A percentile compares a stretch with the other conserved stretches of the same genome.
Evolutionary conservation across 64 coral and sea anemone species (phyloP).

Genomic region (Stichodactyla mertensii): DNA sequence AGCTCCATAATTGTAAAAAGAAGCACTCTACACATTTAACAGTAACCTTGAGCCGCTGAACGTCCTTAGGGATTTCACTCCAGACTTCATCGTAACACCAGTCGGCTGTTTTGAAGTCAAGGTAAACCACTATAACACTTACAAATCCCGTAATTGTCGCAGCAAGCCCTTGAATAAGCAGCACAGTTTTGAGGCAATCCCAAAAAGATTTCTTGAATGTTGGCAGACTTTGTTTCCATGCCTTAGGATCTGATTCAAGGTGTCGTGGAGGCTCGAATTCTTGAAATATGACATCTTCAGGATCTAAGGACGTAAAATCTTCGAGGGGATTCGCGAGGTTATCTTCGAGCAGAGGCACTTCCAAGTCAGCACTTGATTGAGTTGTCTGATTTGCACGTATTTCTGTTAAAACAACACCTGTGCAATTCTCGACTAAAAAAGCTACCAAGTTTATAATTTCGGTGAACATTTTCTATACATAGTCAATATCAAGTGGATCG

Average conservation of each 20-base stretch:
- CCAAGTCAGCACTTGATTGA: no score
- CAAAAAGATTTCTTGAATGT: neutral
- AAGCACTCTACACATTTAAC: slow-evolving; percentile 25
- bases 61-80: slow-evolving; percentile 5
- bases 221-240: slow-evolving; percentile 9
- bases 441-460: no score
- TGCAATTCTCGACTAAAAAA: no score
- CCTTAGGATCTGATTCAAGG: neutral
- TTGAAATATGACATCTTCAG: slow-evolving; percentile 57
- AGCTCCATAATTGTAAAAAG: slow-evolving; percentile 42
- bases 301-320: slow-evolving; percentile 53
- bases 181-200: neutral
- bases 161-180: slow-evolving; percentile 19
- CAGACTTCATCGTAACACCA: slow-evolving; percentile 28
- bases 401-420: no score
- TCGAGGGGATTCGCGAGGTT: neutral
- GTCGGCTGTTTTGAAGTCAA: slow-evolving; percentile 65
- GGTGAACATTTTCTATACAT: no score
- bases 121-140: slow-evolving; percentile 22
- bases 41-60: slow-evolving; percentile 22
- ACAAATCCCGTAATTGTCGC: slow-evolving; percentile 26
- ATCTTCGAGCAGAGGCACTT: no score
- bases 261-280: slow-evolving; percentile 42
- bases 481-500: no score
- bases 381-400: neutral